Percentiles rank a stretch among this genome's conserved stretches.
phyloP scores from a whole-genome alignment of 2,888 invertebrate genomes.

The Meta bourneti region DNA sequence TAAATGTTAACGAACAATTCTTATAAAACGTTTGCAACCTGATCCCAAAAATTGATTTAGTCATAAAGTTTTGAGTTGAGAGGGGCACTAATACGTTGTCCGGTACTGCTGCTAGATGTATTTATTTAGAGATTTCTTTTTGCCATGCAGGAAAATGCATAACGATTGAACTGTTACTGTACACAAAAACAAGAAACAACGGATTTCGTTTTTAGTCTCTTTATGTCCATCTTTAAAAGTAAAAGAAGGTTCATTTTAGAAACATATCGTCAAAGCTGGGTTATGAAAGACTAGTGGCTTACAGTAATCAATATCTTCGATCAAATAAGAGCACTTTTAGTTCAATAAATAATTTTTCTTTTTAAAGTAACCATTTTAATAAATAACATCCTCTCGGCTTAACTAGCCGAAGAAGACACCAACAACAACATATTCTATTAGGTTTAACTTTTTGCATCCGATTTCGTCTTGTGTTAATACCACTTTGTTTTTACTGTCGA shows the following conservation, averaged over 20 bases:
- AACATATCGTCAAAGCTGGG: slow-evolving; percentile 29
- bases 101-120: slow-evolving; percentile 49
- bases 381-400: slow-evolving; percentile 24
- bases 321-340: slow-evolving; percentile 73
- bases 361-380: slow-evolving; percentile 53
- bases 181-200: slow-evolving; percentile 35
- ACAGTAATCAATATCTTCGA: slow-evolving; percentile 55
- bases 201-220: slow-evolving; percentile 2
- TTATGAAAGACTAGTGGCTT: slow-evolving; percentile 70
- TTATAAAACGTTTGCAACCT: slow-evolving; percentile 42
- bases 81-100: not conserved
- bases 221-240: slow-evolving; percentile 13
- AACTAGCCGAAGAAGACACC: slow-evolving; percentile 26
- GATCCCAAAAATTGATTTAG: slow-evolving; percentile 20
- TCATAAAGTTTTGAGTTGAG: slow-evolving; percentile 4
- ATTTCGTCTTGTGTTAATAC: not conserved
- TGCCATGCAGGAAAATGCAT: slow-evolving; percentile 24
- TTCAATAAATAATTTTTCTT: slow-evolving; percentile 48
- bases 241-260: slow-evolving; percentile 47
- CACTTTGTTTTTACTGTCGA: not conserved
- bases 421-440: slow-evolving; percentile 35
- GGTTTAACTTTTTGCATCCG: not conserved
- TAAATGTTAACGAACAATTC: slow-evolving; percentile 54
- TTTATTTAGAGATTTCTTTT: slow-evolving; percentile 17
- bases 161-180: slow-evolving; percentile 7